Evolutionary conservation across 1,140 invertebrate genomes (phyloP).

Genomic region (Nasonia longicornis): DNA sequence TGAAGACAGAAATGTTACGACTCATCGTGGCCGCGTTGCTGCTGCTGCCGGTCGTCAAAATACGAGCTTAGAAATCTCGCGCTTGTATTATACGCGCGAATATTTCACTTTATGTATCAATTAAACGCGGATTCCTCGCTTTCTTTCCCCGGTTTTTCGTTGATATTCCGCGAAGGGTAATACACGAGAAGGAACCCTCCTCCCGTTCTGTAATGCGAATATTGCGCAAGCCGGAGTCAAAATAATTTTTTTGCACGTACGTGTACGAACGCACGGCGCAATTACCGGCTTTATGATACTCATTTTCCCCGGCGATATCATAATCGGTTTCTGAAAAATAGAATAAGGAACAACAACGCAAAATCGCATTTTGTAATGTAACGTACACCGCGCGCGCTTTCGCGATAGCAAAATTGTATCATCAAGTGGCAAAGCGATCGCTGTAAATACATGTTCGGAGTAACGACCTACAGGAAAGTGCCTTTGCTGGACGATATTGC

Average conservation of each 20-base stretch:
- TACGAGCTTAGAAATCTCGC: background rate
- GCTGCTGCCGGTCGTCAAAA: background rate
- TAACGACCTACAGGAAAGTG: background rate
- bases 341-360: conserved; percentile 2
- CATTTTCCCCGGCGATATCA: conserved; percentile 31
- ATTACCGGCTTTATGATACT: conserved; percentile 24
- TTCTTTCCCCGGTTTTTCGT: no score
- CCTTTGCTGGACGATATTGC: background rate
- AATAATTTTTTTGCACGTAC: background rate
- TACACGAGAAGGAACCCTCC: no score
- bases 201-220: no score
- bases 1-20: background rate
- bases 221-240: background rate
- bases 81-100: no score
- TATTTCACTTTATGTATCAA: background rate
- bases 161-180: no score
- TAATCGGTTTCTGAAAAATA: conserved; percentile 26
- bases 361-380: conserved; percentile 12
- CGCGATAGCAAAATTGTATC: conserved; percentile 29
- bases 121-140: background rate
- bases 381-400: background rate
- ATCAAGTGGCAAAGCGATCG: conserved; percentile 8
- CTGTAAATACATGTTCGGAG: conserved; percentile 1
- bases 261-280: background rate
- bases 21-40: background rate